Base-by-base conservation (phyloP, 2,797 vertebrate genomes). In the Molossus alvarezi region DNA sequence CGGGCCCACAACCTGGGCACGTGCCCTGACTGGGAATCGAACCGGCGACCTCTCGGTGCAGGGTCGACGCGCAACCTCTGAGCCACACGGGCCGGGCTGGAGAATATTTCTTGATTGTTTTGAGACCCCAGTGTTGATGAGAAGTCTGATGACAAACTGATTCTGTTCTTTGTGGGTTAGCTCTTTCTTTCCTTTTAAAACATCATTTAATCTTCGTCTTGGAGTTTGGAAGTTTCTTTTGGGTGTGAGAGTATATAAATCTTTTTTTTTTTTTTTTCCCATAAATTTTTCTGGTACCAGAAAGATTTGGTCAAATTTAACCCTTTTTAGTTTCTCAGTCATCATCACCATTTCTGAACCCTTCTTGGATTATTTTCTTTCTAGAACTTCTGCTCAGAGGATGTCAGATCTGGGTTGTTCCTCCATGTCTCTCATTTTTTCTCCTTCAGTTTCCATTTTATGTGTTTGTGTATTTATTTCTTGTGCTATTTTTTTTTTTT, bases 201-300 rank as follows among this genome's bases (percentile, higher is more conserved):
- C 65, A 17, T 51, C 0, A 1, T 51, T 2, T 1, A 33, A 33
- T 9, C 18, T 48, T 37, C n/a, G 65, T 72, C 29, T 41, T 69
- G 14, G 60, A 58, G 18, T 65, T 71, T 94, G 51, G n/a, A 77
- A 64, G 13, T 95, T 91, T 91, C 53, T 75, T 91, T 69, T 80
- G 10, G 10, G 64, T 72, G 5, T 58, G 57, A 65, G 21, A 65
- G 12, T 85, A 13, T 69, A 9, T 72, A 45, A 57, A 18, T 58
- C 2, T 1, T 69, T 37, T 62, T 41, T 21, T 82, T 29, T 53
- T 51, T 18, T 51, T 27, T 45, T n/a, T 9, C 37, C 25, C 37
- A 84, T 25, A 71, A 76, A 18, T 15, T 77, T 71, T 82, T 11
- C 23, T 9, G 58, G 48, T 9, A 23, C 29, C 15, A 41, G 13